Evolutionary conservation across 2,797 vertebrate genomes (phyloP), one percentile per base, ranked within the genome.

Genomic region (Triplophysa bombifrons): DNA sequence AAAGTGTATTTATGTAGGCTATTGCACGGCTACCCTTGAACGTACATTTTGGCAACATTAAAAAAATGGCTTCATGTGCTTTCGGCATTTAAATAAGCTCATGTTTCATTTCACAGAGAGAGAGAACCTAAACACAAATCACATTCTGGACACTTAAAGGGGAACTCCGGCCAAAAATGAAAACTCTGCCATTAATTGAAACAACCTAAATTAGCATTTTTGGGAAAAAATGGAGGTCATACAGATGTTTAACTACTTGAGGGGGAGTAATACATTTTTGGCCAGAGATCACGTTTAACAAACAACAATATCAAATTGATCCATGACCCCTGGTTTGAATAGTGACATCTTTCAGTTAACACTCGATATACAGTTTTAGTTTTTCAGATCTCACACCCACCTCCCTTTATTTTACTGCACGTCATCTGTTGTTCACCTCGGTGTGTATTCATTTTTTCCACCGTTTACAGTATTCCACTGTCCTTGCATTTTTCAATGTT

Each of bases 21-120:
- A 53, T 38, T 65, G 61, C 19, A 74, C 51, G 27, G 7, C n/a
- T 46, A 58, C 74, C 44, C 9, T 66, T 76, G 74, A 64, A 67
- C 67, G 66, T 46, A 20, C 27, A 76, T 20, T 30, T 67, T 17
- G 19, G 20, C 11, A n/a, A 66, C 30, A 30, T 30, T 30, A 25
- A 58, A 60, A 60, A 6, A 20, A 22, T 34, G 25, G 58, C 13
- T 53, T 53, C 2, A 1, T 74, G 60, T 51, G 60, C 19, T 53
- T 65, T 17, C 58, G 22, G n/a, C 51, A 63, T 63, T 63, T 44
- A 72, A 65, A 53, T 22, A 25, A 2, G 6, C 60, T 70, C 27
- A 53, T 53, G 73, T 34, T 27, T 46, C 51, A 44, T 78, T 70
- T 50, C 2, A 19, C 60, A 20, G 3, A 63, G 11, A 30, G 19